Conservation (phyloP, 2,113 vertebrate genomes). For the Nerophis lumbriciformis region DNA sequence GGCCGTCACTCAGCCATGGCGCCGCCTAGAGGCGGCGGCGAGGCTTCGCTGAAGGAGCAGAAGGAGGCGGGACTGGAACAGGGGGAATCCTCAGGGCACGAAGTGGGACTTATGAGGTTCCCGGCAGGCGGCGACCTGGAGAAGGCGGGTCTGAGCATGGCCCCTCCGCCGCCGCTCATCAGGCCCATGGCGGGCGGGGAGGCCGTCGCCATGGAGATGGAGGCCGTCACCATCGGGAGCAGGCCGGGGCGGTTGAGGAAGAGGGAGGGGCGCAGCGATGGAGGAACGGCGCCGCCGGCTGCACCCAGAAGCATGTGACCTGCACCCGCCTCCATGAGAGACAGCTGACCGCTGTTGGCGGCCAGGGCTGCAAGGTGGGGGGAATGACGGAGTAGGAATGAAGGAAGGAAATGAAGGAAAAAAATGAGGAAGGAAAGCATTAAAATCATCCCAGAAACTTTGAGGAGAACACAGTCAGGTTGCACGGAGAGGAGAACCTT, state of each 20-base stretch:
- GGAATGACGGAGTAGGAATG: neutral
- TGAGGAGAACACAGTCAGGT: too few relatives aligned
- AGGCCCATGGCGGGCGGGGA: conserved; percentile 65
- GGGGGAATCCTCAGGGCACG: conserved; percentile 69
- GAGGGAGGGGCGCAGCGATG: conserved; percentile 75
- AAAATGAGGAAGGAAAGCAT: neutral
- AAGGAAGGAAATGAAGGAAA: neutral
- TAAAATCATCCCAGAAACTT: too few relatives aligned
- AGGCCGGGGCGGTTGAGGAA: conserved; percentile 85
- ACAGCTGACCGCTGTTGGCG: conserved; percentile 80
- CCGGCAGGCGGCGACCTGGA: conserved; percentile 71
- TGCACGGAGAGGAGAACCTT: too few relatives aligned
- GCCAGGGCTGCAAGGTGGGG: conserved; percentile 73
- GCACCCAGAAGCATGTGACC: conserved; percentile 81
- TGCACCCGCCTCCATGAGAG: conserved; percentile 76
- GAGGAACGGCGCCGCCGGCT: conserved; percentile 48
- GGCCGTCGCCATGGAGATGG: conserved; percentile 67
- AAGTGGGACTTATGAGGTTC: conserved; percentile 70
- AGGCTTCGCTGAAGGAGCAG: conserved; percentile 76
- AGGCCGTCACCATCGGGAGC: conserved; percentile 75
- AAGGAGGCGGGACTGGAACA: conserved; percentile 74
- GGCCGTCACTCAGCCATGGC: conserved; percentile 74
- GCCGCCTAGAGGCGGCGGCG: conserved; percentile 75
- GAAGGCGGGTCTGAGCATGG: conserved; percentile 35
- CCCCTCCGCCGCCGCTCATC: conserved; percentile 52